phyloP scores from a whole-genome alignment of 2,113 vertebrate species.

The Piliocolobus tephrosceles region DNA sequence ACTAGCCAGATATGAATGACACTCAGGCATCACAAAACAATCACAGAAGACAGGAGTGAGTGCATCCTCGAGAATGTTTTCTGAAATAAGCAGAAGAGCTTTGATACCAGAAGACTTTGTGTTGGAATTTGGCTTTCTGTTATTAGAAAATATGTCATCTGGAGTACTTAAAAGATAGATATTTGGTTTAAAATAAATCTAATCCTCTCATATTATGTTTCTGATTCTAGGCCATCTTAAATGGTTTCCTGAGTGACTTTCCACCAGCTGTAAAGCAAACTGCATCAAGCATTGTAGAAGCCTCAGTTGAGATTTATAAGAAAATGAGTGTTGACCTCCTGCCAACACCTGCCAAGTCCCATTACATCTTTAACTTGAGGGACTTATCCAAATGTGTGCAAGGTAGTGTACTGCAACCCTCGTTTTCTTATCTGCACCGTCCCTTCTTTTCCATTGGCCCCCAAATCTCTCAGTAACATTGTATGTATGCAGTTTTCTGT shows the following conservation, averaged over 20 bases:
- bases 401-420: conserved; percentile 79
- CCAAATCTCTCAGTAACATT: background rate
- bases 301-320: conserved; percentile 91
- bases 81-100: background rate
- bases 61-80: background rate
- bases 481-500: background rate
- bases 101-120: background rate
- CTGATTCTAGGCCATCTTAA: conserved; percentile 87
- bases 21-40: background rate
- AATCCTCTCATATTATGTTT: conserved; percentile 12
- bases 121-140: background rate
- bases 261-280: conserved; percentile 84
- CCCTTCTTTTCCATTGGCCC: background rate
- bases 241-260: conserved; percentile 90
- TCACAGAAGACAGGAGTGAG: background rate
- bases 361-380: conserved; percentile 93
- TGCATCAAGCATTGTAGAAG: conserved; percentile 87
- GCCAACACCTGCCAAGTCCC: conserved; percentile 93
- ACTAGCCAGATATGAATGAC: background rate
- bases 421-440: background rate
- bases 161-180: background rate
- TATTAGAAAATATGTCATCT: background rate
- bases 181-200: background rate
- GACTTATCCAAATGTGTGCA: conserved; percentile 93
- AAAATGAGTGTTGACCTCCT: conserved; percentile 92